Evolutionary conservation across 2,888 invertebrate species (phyloP), one percentile per base, ranked within the genome.

Genomic region (Dusona sp.): DNA sequence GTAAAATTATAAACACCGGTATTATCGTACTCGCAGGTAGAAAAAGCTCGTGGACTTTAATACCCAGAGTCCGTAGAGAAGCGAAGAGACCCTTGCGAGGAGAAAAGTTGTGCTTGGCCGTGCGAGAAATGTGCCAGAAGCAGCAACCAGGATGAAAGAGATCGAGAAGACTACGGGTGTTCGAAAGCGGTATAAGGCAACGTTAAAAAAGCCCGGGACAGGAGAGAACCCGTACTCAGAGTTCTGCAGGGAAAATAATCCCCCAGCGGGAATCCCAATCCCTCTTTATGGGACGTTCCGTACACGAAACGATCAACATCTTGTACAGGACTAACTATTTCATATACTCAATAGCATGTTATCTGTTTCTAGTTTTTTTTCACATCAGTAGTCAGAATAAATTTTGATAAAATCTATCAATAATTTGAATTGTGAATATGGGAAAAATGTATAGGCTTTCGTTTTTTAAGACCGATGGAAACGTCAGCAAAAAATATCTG

Each of bases 211-310:
- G 65, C 65, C 65, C 29, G 64, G 65, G 65, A 75, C 61, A 68
- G 61, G 61, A 29, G 61, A 61, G 25, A 57, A 16, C 29, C 86
- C 29, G 85, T 87, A 88, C 19, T 45, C 70, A 45, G 38, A 36
- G 73, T 57, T 74, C 85, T 82, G 82, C 85, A 89, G 90, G 90
- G 90, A 91, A 91, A 91, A 91, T 91, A 92, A 92, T 92, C 91
- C 91, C 91, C 92, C 92, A 90, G 91, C 90, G 91, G 92, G 91
- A 92, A 91, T 92, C 91, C 92, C 90, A 38, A n/a, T 22, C 72
- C 72, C 72, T 45, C n/a, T 33, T n/a, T 51, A 72, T 51, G 72
- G 72, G 72, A 16, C 19, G 29, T 72, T 72, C 51, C 25, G n/a
- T 61, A 16, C 11, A 42, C 38, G 22, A 68, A 45, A 42, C 42